Percentiles rank a stretch among this genome's conserved stretches.
phyloP scores from a whole-genome alignment of 2,113 vertebrate species.

The Herpetotheres cachinnans region DNA sequence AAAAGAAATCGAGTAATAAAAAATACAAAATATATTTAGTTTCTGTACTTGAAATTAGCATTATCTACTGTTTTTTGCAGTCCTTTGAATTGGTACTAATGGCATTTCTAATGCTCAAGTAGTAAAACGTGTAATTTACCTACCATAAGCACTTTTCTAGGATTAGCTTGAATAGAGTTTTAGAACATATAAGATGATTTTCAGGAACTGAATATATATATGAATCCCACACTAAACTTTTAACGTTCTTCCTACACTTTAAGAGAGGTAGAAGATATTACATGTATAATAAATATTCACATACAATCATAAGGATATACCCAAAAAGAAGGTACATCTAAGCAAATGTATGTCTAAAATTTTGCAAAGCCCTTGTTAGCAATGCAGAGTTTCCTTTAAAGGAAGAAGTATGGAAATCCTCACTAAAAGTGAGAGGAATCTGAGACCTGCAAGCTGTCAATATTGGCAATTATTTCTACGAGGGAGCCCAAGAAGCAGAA shows the following conservation, averaged over 20 bases:
- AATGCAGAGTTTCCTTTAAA: background rate
- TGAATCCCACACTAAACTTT: conserved; percentile 49
- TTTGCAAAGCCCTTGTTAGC: background rate
- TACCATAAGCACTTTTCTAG: conserved; percentile 64
- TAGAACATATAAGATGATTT: conserved; percentile 67
- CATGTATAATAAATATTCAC: background rate
- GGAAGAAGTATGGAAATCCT: background rate
- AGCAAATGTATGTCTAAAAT: background rate
- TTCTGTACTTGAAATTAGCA: conserved; percentile 75
- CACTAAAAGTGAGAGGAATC: background rate
- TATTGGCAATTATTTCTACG: background rate
- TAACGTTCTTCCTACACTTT: conserved; percentile 31
- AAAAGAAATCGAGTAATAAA: conserved; percentile 75
- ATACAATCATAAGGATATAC: background rate
- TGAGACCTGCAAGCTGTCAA: background rate
- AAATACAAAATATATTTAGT: conserved; percentile 72
- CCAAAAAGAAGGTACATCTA: background rate
- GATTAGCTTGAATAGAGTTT: conserved; percentile 67
- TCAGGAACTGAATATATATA: conserved; percentile 71
- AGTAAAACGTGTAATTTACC: conserved; percentile 76
- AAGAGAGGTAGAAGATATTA: background rate
- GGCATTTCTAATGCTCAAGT: conserved; percentile 59
- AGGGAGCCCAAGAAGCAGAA: background rate
- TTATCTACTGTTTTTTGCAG: conserved; percentile 74
- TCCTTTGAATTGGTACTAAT: conserved; percentile 75